Percentiles rank a stretch among this genome's conserved stretches.
Evolutionary conservation across 2,888 invertebrate species (phyloP).

Genomic region (Nymphalis urticae): DNA sequence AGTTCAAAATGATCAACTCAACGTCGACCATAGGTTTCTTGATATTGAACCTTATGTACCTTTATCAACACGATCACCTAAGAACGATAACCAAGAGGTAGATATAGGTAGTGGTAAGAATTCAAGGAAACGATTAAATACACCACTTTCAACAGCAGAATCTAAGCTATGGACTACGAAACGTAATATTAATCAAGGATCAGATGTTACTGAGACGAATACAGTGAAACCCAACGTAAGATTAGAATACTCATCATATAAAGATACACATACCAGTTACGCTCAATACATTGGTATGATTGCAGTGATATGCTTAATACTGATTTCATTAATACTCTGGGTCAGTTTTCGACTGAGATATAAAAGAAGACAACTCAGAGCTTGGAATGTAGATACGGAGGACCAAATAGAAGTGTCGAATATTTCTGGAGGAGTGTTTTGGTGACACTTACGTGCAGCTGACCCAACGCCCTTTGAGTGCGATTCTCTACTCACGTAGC

Average conservation of each 20-base stretch:
- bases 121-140: slow-evolving; percentile 68
- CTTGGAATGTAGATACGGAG: slow-evolving; percentile 54
- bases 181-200: slow-evolving; percentile 49
- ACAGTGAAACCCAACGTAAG: slow-evolving; percentile 60
- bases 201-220: slow-evolving; percentile 48
- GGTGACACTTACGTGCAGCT: slow-evolving; percentile 85
- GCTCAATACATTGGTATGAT: slow-evolving; percentile 79
- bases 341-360: slow-evolving; percentile 71
- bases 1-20: slow-evolving; percentile 61
- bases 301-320: slow-evolving; percentile 79
- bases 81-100: slow-evolving; percentile 44
- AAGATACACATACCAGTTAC: slow-evolving; percentile 59
- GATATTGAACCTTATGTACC: slow-evolving; percentile 54
- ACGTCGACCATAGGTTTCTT: slow-evolving; percentile 61
- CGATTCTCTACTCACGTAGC: slow-evolving; percentile 81
- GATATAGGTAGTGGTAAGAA: slow-evolving; percentile 49
- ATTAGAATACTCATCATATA: slow-evolving; percentile 67
- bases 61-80: slow-evolving; percentile 48
- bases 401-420: slow-evolving; percentile 84
- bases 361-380: slow-evolving; percentile 62
- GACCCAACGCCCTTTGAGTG: slow-evolving; percentile 82
- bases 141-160: slow-evolving; percentile 52
- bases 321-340: slow-evolving; percentile 80
- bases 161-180: slow-evolving; percentile 46
- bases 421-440: slow-evolving; percentile 84